These are phyloP conservation scores for Morelia viridis DNA, from an alignment of 2,797 vertebrate species.

Conservation along the genomic window DNA sequence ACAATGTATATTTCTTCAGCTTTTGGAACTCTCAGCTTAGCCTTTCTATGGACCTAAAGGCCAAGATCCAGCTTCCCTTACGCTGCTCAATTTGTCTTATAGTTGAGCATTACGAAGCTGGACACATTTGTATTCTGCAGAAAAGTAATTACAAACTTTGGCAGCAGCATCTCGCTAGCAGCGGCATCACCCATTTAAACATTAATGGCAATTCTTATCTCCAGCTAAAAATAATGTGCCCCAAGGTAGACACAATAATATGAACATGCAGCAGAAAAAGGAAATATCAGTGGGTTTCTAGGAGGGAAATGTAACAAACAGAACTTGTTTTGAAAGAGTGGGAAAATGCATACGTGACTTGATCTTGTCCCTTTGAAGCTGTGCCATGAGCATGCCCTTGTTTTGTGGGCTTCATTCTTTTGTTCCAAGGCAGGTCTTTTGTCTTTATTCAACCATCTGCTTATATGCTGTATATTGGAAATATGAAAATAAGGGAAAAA, in stretches of 20 bases:
- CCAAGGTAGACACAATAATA: slow-evolving; percentile 40
- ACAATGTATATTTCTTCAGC: not conserved
- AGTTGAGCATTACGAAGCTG: not conserved
- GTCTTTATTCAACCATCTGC: slow-evolving; percentile 67
- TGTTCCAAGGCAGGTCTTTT: slow-evolving; percentile 56
- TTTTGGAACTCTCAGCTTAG: not conserved
- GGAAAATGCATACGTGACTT: slow-evolving; percentile 25
- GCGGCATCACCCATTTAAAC: slow-evolving; percentile 45
- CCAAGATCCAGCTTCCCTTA: not conserved
- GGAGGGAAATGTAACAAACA: slow-evolving; percentile 15
- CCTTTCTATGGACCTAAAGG: not conserved
- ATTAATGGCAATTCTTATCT: slow-evolving; percentile 35
- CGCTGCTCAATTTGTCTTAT: not conserved
- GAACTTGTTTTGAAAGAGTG: slow-evolving; percentile 27
- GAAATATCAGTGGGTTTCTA: slow-evolving; percentile 31
- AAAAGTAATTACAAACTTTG: not conserved
- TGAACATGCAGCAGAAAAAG: slow-evolving; percentile 25
- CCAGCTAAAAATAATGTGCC: slow-evolving; percentile 33
- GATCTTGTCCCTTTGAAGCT: slow-evolving; percentile 38
- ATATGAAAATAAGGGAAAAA: slow-evolving; percentile 69
- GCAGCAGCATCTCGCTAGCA: not conserved
- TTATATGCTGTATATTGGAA: slow-evolving; percentile 59
- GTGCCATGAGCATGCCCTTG: slow-evolving; percentile 11
- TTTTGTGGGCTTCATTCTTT: slow-evolving; percentile 39
- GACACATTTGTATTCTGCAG: slow-evolving; percentile 4